phyloP scores from a whole-genome alignment of 2,113 vertebrate genomes.

The Pristiophorus japonicus region DNA sequence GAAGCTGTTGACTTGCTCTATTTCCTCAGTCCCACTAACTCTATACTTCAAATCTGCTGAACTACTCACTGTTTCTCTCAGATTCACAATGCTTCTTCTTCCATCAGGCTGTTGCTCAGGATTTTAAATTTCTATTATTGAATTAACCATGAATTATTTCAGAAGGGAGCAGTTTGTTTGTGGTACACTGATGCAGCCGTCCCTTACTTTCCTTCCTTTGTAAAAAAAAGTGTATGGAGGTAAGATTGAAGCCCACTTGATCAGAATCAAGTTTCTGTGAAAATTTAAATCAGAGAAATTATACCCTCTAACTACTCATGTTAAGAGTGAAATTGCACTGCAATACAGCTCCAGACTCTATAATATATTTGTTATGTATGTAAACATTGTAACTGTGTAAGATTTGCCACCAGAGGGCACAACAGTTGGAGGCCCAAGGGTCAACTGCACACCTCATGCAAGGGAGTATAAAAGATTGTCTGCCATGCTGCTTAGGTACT shows the following conservation, averaged over 20 bases:
- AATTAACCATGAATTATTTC: not conserved
- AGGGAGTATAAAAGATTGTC: no score
- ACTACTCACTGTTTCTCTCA: not conserved
- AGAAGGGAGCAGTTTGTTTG: not conserved
- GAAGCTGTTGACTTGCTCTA: not conserved
- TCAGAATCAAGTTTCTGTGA: not conserved
- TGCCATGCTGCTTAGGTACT: no score
- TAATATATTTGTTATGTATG: no score
- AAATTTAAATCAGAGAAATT: not conserved
- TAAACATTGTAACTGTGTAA: no score
- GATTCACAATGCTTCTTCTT: not conserved
- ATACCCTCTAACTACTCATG: not conserved
- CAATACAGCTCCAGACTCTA: not conserved
- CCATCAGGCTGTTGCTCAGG: not conserved
- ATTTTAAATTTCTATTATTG: not conserved
- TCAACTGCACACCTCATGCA: no score
- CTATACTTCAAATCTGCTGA: not conserved
- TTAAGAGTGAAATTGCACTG: not conserved
- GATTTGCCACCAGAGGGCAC: no score
- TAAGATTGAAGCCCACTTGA: not conserved
- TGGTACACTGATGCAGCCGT: not conserved
- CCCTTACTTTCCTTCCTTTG: not conserved
- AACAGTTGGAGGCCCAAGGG: no score
- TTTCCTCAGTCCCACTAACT: not conserved
- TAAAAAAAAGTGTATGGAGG: not conserved